Conservation (phyloP, 2,797 vertebrate genomes). For the Alosa sapidissima region DNA sequence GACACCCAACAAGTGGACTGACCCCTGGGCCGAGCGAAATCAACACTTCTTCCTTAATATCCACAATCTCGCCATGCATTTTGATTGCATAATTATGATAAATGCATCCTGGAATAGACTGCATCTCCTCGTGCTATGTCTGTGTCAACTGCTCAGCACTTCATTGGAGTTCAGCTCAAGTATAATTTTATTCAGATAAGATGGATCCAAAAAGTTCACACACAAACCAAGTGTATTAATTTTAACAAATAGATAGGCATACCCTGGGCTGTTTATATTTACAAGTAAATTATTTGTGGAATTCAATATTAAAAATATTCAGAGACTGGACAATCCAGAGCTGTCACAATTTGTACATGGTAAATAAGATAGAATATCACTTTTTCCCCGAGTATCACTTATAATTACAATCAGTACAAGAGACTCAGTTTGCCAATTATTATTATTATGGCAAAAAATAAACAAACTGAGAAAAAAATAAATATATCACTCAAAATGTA, state of each 20-base stretch:
- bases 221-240: background rate
- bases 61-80: constrained; percentile 67
- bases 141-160: constrained; percentile 21
- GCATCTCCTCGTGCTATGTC: constrained; percentile 31
- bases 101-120: constrained; percentile 53
- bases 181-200: constrained; percentile 16
- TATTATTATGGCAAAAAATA: background rate
- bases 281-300: background rate
- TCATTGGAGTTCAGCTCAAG: constrained; percentile 3
- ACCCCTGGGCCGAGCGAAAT: constrained; percentile 46
- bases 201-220: constrained; percentile 5
- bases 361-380: constrained; percentile 52
- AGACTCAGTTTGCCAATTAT: constrained; percentile 35
- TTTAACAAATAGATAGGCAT: background rate
- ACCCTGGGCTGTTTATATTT: background rate
- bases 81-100: constrained; percentile 74
- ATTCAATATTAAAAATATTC: constrained; percentile 4
- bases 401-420: constrained; percentile 1
- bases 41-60: constrained; percentile 63
- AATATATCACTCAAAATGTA: background rate
- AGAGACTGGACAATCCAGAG: constrained; percentile 16
- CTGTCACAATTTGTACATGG: constrained; percentile 40
- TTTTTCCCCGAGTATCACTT: constrained; percentile 35
- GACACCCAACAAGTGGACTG: constrained; percentile 47
- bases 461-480: background rate